A percentile compares a stretch with the other conserved stretches of the same genome.
Conservation (phyloP, 2,888 invertebrate genomes). For the Petrolisthes manimaculis region DNA sequence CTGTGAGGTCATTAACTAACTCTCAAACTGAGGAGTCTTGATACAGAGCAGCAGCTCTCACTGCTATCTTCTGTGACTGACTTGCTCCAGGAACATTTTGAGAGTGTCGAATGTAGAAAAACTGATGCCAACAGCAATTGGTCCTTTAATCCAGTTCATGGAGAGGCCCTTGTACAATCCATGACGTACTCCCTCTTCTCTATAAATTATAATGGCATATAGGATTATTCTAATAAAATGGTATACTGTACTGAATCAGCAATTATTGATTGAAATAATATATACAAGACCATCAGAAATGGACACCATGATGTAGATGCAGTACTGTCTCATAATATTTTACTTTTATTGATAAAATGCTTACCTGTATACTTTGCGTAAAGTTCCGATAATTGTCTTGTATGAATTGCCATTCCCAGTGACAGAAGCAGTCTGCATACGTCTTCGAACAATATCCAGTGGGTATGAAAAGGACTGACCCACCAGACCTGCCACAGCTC, state of each 20-base stretch:
- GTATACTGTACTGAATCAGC: no score
- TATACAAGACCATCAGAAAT: no score
- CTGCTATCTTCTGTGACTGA: slow-evolving; percentile 55
- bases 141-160: slow-evolving; percentile 96
- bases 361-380: slow-evolving; percentile 80
- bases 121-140: slow-evolving; percentile 85
- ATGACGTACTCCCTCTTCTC: slow-evolving; percentile 86
- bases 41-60: background rate
- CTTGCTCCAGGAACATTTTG: slow-evolving; percentile 71
- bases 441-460: slow-evolving; percentile 87
- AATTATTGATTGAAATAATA: no score
- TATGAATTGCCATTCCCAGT: slow-evolving; percentile 70
- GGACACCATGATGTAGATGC: no score
- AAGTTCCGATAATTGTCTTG: slow-evolving; percentile 71
- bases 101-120: slow-evolving; percentile 93
- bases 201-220: slow-evolving; percentile 70
- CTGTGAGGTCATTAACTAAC: no score
- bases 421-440: slow-evolving; percentile 78
- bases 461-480: slow-evolving; percentile 98
- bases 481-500: slow-evolving; percentile 90
- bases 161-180: slow-evolving; percentile 99
- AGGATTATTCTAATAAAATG: no score
- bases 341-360: slow-evolving; percentile 66
- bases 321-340: no score
- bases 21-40: no score